These are phyloP conservation scores for Mechanitis messenoides DNA, from an alignment of 2,888 invertebrate species.

Conservation along the genomic window DNA sequence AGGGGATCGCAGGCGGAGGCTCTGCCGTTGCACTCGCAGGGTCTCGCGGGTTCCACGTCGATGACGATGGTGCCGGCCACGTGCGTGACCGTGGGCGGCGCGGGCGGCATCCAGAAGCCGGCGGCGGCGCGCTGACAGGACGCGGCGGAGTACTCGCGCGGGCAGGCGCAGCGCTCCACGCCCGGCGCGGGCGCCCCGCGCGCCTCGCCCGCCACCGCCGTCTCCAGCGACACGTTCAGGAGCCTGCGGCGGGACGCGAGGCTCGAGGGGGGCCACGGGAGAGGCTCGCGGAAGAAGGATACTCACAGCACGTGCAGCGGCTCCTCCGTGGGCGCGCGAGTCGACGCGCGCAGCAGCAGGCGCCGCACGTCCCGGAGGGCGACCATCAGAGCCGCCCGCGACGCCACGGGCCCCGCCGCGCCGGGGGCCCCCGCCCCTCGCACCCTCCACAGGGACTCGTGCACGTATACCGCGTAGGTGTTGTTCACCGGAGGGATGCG, in stretches of 20 bases:
- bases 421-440: constrained; percentile 77
- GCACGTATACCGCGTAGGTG: constrained; percentile 77
- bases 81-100: constrained; percentile 53
- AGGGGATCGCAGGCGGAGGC: constrained; percentile 87
- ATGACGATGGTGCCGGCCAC: constrained; percentile 84
- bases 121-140: constrained; percentile 93
- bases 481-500: constrained; percentile 65
- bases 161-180: constrained; percentile 91
- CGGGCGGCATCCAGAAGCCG: constrained; percentile 86
- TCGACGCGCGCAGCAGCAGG: constrained; percentile 83
- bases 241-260: constrained; percentile 48
- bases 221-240: constrained; percentile 88
- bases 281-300: too few species aligned
- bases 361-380: constrained; percentile 91
- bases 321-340: constrained; percentile 48
- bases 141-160: constrained; percentile 85
- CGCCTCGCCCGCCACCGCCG: constrained; percentile 82
- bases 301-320: constrained; percentile 52
- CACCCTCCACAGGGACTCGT: constrained; percentile 87
- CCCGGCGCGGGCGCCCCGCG: constrained; percentile 84
- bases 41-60: constrained; percentile 84
- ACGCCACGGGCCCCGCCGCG: constrained; percentile 59
- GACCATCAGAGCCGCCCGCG: constrained; percentile 88
- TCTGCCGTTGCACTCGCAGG: constrained; percentile 88
- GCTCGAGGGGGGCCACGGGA: too few species aligned